These are phyloP conservation scores for Ictidomys tridecemlineatus DNA, from an alignment of 2,113 vertebrate genomes.

Conservation along the genomic window DNA sequence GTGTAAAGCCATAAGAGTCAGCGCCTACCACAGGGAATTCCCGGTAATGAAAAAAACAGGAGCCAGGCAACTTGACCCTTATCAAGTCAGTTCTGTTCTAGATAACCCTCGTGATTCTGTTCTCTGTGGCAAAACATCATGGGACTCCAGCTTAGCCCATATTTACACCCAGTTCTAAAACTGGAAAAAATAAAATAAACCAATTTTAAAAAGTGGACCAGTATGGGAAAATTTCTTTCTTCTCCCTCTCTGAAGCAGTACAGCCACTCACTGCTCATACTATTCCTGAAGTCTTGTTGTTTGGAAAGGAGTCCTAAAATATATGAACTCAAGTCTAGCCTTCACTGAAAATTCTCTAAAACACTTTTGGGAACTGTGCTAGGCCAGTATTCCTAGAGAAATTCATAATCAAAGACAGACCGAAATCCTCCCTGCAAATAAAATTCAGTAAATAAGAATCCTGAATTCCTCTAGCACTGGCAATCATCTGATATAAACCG, in stretches of 20 bases:
- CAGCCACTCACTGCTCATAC: not conserved
- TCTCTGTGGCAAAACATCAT: not conserved
- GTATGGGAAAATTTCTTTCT: not conserved
- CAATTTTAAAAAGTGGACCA: not conserved
- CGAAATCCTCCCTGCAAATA: not conserved
- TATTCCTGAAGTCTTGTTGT: not conserved
- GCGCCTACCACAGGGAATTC: not conserved
- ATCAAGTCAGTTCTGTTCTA: not conserved
- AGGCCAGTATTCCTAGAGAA: not conserved
- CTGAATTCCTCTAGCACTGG: not conserved
- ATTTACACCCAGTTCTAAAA: not conserved
- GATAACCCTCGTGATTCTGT: not conserved
- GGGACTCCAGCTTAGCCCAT: not conserved
- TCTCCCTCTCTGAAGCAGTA: not conserved
- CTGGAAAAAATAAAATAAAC: not conserved
- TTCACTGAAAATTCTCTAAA: not conserved
- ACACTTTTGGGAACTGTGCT: not conserved
- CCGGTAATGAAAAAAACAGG: not conserved
- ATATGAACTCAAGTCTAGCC: not conserved
- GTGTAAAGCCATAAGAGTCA: not conserved
- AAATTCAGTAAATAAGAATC: not conserved
- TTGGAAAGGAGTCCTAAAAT: not conserved
- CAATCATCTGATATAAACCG: not conserved
- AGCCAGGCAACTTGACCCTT: not conserved
- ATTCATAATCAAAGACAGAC: not conserved